Evolutionary conservation across 2,888 invertebrate genomes (phyloP).

Genomic region (Neoitamus cyanurus): DNA sequence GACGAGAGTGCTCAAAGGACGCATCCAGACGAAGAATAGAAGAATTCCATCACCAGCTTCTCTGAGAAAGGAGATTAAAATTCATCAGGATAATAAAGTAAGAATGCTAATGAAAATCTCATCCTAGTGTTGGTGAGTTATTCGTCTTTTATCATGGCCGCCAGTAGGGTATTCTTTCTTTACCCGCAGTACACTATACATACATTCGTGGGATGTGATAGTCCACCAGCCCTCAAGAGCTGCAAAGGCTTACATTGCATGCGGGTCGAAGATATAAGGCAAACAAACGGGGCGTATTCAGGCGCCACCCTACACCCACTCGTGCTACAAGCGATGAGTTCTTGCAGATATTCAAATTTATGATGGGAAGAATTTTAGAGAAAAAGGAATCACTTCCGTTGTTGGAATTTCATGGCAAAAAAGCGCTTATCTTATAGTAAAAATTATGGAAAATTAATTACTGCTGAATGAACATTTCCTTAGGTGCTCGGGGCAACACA

Average conservation of each 20-base stretch:
- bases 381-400: conserved; percentile 19
- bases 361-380: conserved; percentile 27
- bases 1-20: not conserved
- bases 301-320: not conserved
- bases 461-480: not conserved
- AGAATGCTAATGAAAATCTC: conserved; percentile 56
- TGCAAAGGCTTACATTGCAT: conserved; percentile 24
- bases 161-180: conserved; percentile 15
- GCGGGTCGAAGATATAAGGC: conserved; percentile 40
- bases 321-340: not conserved
- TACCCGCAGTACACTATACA: conserved; percentile 21
- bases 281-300: conserved; percentile 8
- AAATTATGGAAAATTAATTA: not conserved
- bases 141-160: conserved; percentile 39
- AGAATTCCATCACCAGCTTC: conserved; percentile 42
- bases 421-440: not conserved
- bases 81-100: conserved; percentile 56
- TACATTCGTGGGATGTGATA: conserved; percentile 16
- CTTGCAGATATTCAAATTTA: conserved; percentile 33
- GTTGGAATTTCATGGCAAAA: conserved; percentile 22
- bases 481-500: not conserved
- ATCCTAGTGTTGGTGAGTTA: conserved; percentile 27
- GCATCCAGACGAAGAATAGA: not conserved
- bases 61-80: conserved; percentile 54
- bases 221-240: conserved; percentile 12